Conservation (phyloP, 2,797 vertebrate species). For the Nyctibius grandis region DNA sequence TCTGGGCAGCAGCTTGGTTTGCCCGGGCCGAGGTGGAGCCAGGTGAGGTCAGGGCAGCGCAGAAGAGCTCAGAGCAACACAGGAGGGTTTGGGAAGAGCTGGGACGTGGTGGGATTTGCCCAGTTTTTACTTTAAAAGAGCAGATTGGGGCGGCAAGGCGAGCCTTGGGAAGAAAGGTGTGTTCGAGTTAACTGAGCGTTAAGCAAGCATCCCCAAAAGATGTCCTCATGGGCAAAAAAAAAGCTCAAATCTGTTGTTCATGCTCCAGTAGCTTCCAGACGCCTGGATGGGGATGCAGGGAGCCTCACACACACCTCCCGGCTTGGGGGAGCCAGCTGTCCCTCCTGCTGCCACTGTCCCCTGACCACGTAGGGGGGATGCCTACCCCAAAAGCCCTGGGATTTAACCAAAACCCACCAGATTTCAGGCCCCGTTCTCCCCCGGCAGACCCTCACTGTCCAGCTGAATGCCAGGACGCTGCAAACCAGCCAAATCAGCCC, state of each 20-base stretch:
- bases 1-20: background rate
- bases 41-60: background rate
- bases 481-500: background rate
- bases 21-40: background rate
- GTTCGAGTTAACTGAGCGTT: background rate
- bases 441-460: fast-evolving
- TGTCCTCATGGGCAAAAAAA: background rate
- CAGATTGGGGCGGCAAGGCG: fast-evolving
- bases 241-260: background rate
- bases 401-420: background rate
- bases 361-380: fast-evolving
- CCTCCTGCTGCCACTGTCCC: background rate
- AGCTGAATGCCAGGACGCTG: fast-evolving
- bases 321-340: fast-evolving
- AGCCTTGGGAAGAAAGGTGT: background rate
- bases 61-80: background rate
- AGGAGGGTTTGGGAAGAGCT: background rate
- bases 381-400: background rate
- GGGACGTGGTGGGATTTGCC: background rate
- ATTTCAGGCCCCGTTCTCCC: background rate
- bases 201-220: background rate
- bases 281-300: background rate
- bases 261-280: background rate
- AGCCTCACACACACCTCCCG: background rate
- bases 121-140: background rate